These are phyloP conservation scores for Drosophila suboccidentalis DNA, from an alignment of 2,888 invertebrate species.

Conservation along the genomic window DNA sequence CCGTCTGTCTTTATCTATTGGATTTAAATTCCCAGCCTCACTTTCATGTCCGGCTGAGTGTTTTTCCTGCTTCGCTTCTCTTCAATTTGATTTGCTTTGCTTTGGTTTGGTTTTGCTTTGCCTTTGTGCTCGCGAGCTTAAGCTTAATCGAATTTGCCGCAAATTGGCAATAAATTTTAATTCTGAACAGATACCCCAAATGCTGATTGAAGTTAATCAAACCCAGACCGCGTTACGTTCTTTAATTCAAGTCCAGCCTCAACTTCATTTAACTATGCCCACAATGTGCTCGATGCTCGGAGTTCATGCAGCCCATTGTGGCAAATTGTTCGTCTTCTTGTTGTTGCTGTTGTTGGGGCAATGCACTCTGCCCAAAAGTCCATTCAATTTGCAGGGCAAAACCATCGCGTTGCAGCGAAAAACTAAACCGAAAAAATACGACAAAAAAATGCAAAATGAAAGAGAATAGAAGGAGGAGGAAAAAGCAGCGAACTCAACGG, in stretches of 20 bases:
- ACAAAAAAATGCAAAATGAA: slow-evolving; percentile 18
- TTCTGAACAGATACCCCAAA: slow-evolving; percentile 67
- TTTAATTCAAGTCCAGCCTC: slow-evolving; percentile 20
- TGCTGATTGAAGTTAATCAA: slow-evolving; percentile 77
- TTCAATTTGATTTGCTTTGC: slow-evolving; percentile 44
- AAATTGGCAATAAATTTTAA: slow-evolving; percentile 83
- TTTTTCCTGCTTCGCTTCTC: slow-evolving; percentile 62
- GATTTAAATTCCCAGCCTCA: slow-evolving; percentile 76
- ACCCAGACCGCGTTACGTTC: slow-evolving; percentile 26
- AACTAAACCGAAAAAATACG: slow-evolving; percentile 20
- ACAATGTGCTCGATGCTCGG: slow-evolving; percentile 32
- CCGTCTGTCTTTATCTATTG: slow-evolving; percentile 76
- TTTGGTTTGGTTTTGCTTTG: slow-evolving; percentile 7
- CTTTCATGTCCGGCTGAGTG: slow-evolving; percentile 74
- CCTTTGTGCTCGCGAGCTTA: slow-evolving; percentile 62
- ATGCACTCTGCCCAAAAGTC: slow-evolving; percentile 69
- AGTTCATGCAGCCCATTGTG: slow-evolving; percentile 43
- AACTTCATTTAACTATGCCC: slow-evolving; percentile 45
- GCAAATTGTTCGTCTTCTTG: slow-evolving; percentile 12
- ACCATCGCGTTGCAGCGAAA: slow-evolving; percentile 37
- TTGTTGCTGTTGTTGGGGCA: slow-evolving; percentile 45
- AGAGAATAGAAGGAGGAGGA: neutral
- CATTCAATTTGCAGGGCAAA: slow-evolving; percentile 70
- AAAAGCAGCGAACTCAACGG: slow-evolving; percentile 41
- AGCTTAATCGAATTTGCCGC: slow-evolving; percentile 82